These are phyloP conservation scores for Epinotia brunnichana DNA, from an alignment of 2,888 invertebrate species.

Conservation along the genomic window DNA sequence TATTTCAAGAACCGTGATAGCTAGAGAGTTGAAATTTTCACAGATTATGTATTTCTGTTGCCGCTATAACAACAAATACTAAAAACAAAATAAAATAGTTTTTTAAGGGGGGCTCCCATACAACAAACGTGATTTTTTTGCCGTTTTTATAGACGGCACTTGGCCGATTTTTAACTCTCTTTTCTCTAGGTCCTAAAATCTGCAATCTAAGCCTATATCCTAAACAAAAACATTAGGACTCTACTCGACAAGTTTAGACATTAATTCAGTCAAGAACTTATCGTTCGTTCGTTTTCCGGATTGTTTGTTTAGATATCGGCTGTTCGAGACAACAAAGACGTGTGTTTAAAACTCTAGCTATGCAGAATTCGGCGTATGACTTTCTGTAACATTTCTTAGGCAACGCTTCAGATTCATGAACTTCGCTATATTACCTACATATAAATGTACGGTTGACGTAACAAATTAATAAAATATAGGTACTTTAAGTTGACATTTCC, in stretches of 20 bases:
- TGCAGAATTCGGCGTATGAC: not conserved
- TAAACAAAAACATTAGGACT: not conserved
- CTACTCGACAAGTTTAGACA: not conserved
- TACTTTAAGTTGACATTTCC: not conserved
- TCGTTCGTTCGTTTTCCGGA: not conserved
- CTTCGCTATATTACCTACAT: not conserved
- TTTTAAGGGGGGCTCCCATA: too few species aligned
- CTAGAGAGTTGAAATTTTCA: too few species aligned
- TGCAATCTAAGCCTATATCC: not conserved
- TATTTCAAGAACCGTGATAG: too few species aligned
- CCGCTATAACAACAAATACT: too few species aligned
- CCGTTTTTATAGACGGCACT: too few species aligned
- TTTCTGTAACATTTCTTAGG: not conserved
- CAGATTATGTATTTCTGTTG: too few species aligned
- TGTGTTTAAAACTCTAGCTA: not conserved
- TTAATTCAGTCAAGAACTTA: not conserved
- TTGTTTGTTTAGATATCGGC: not conserved
- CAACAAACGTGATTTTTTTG: too few species aligned
- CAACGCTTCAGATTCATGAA: not conserved
- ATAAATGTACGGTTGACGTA: not conserved
- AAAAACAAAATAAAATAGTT: too few species aligned
- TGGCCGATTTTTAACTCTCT: not conserved
- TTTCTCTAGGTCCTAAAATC: not conserved
- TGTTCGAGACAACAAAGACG: not conserved
- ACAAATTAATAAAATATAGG: too few species aligned